phyloP scores from a whole-genome alignment of 1,140 invertebrate species.

The Spodoptera litura region DNA sequence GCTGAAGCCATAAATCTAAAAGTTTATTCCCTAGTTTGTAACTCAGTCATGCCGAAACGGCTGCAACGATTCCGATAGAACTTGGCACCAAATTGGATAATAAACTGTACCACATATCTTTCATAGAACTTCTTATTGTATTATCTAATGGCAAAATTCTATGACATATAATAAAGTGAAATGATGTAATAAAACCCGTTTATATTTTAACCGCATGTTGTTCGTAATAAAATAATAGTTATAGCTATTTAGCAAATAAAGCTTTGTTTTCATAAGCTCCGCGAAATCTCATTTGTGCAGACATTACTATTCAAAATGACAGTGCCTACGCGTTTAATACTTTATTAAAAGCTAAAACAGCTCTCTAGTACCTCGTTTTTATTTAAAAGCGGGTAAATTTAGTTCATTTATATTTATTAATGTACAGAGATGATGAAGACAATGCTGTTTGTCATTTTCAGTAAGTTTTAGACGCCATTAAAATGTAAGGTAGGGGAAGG shows the following conservation, averaged over 20 bases:
- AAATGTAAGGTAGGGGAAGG: neutral
- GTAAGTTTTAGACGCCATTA: slow-evolving; percentile 6
- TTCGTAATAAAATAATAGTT: slow-evolving; percentile 20
- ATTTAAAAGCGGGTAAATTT: slow-evolving; percentile 45
- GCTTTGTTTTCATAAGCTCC: slow-evolving; percentile 23
- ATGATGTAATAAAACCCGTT: neutral
- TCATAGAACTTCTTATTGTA: too few species aligned
- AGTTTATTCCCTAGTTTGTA: slow-evolving; percentile 22
- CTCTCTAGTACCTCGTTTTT: slow-evolving; percentile 47
- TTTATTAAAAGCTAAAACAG: slow-evolving; percentile 48
- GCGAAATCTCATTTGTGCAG: slow-evolving; percentile 31
- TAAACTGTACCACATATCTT: slow-evolving; percentile 13
- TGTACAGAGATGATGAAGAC: slow-evolving; percentile 9
- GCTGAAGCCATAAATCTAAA: slow-evolving; percentile 17
- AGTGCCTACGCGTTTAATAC: slow-evolving; percentile 32
- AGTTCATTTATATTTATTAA: slow-evolving; percentile 42
- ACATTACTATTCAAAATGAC: slow-evolving; percentile 48
- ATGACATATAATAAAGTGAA: neutral
- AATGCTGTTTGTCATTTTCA: slow-evolving; percentile 21
- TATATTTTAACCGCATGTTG: neutral
- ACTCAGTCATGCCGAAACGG: slow-evolving; percentile 19
- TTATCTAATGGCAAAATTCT: slow-evolving; percentile 16
- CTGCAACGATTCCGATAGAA: slow-evolving; percentile 9
- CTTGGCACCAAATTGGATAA: slow-evolving; percentile 17
- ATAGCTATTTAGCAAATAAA: slow-evolving; percentile 16